Evolutionary conservation across 1,140 invertebrate species (phyloP), one percentile per base, ranked within the genome.

Genomic region (Drosophila jambulina): DNA sequence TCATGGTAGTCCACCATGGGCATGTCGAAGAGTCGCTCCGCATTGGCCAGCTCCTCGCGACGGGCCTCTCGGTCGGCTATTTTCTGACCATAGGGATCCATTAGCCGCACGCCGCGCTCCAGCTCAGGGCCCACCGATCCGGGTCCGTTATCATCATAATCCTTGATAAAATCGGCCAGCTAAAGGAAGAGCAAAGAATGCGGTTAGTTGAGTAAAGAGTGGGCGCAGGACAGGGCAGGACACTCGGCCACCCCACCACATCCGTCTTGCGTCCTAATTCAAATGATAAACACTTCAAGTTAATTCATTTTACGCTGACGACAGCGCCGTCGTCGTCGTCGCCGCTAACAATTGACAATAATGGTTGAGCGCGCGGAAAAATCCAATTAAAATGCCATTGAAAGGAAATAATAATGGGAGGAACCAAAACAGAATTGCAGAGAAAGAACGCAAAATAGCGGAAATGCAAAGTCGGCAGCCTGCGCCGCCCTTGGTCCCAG

Each of bases 21-120:
- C 71, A 98, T 95, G 80, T 98, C 97, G 93, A 99, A 98, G 2
- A 98, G 93, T 76, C 96, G 95, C 93, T 98, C 97, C 0, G 97
- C 97, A 56, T 96, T 95, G 13, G 87, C 92, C 27, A 98, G 93
- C 40, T 96, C 95, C 27, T 94, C 91, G 51, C 96, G 94, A n/a
- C 94, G 94, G 1, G 91, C 81, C 78, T 97, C 96, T 17, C 97
- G 71, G 46, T 95, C 93, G 10, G 94, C 93, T 54, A 98, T 95
- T 71, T 95, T 93, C 78, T 95, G 94, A 7, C 93, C 93, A 88
- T 96, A 98, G 60, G 95, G 95, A 81, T 96, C 95, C 95, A 97
- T 95, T 34, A 96, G 93, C 13, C 94, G 78, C 15, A 95, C 69
- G 74, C 97, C 97, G 62, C 93, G 93, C 42, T 98, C 96, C 74